phyloP scores from a whole-genome alignment of 1,140 invertebrate species.

The Drosophila tani region DNA sequence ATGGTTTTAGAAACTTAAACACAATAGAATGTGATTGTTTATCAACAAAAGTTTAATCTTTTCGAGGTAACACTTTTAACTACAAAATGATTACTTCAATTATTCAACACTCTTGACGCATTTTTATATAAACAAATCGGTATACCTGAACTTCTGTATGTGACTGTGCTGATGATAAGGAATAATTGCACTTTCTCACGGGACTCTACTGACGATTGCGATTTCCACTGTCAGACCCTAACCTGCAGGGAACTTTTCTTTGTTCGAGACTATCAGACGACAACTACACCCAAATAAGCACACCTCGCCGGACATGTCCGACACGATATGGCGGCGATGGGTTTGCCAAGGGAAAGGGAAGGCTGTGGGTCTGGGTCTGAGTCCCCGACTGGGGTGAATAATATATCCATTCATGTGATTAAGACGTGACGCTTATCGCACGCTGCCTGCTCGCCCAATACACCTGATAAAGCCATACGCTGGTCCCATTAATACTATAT shows the following conservation, averaged over 20 bases:
- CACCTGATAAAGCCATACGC: constrained; percentile 59
- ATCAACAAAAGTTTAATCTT: too few species aligned
- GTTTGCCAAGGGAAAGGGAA: neutral
- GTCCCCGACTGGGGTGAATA: neutral
- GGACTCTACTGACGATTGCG: neutral
- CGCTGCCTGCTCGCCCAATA: constrained; percentile 25
- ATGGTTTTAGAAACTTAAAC: neutral
- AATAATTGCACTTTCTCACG: constrained; percentile 54
- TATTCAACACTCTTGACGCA: constrained; percentile 6
- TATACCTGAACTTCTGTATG: neutral
- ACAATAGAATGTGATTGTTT: too few species aligned
- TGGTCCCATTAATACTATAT: constrained; percentile 6
- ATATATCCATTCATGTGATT: constrained; percentile 68
- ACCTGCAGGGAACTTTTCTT: constrained; percentile 15
- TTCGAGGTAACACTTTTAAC: too few species aligned
- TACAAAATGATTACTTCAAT: neutral
- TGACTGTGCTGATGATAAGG: constrained; percentile 8
- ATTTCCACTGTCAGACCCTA: constrained; percentile 5
- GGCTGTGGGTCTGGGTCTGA: neutral
- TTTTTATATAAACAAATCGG: neutral
- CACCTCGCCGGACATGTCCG: constrained; percentile 40
- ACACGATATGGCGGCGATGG: constrained; percentile 38
- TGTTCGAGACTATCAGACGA: constrained; percentile 23
- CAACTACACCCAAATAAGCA: constrained; percentile 37
- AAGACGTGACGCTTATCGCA: constrained; percentile 60